Base-by-base conservation (phyloP, 2,797 vertebrate species). In the Percopsis omiscomaycus region DNA sequence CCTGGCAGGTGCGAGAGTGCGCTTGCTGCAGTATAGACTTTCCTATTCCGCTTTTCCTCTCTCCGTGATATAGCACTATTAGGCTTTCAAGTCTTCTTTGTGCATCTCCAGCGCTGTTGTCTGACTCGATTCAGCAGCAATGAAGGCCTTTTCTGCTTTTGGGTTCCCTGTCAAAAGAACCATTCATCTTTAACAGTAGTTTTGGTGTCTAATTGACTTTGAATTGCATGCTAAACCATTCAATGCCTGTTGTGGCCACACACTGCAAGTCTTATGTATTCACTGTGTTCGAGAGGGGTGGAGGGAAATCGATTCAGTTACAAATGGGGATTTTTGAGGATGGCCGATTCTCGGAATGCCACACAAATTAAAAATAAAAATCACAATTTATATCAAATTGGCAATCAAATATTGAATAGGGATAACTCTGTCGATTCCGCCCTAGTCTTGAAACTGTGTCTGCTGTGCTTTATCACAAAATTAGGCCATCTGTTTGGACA, bases 171-270 rank as follows among this genome's bases (percentile, higher is more conserved):
- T 85, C 73, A 84, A 79, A 87, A 64, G 48, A 80, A 58, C 71
- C 68, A 67, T 87, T 88, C 69, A 66, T 81, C 61, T 80, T 83
- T 85, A 86, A 82, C 81, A 73, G 68, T 76, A 67, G 81, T 84
- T 88, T 83, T 83, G 82, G 83, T 87, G 82, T 85, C 80, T 81
- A 73, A 71, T 84, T 88, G 42, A 16, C 28, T 28, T 37, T 45
- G 8, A 5, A 22, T 64, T 50, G 14, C 56, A 16, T 37, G 56
- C 22, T 13, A 32, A 16, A 42, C 37, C 37, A 42, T 42, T 42
- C 37, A 42, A 42, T 42, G 37, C 37, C 37, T 42, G 37, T 42
- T 42, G 6, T 42, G 37, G 37, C 37, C 37, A 42, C 37, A 42
- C 37, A 42, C 37, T 9, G 37, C 37, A 42, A 42, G 37, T 42